Evolutionary conservation across 2,888 invertebrate genomes (phyloP).

Genomic region (Cyclophora albipunctata): DNA sequence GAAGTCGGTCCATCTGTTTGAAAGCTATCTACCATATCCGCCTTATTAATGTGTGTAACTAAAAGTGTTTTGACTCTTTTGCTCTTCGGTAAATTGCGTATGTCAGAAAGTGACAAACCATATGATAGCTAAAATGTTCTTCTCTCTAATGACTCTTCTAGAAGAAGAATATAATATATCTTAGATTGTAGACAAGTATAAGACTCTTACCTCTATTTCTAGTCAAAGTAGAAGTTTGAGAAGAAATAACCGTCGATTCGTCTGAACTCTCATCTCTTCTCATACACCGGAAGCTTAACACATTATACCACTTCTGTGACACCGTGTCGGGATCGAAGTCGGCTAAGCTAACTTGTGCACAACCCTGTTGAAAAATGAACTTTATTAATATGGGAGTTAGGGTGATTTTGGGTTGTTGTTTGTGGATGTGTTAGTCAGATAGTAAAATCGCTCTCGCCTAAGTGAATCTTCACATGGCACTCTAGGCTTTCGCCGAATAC

Average conservation of each 20-base stretch:
- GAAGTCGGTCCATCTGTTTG: too few relatives aligned
- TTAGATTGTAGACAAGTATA: conserved; percentile 3
- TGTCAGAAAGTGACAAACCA: too few relatives aligned
- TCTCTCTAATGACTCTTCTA: too few relatives aligned
- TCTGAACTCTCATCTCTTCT: conserved; percentile 94
- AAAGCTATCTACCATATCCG: too few relatives aligned
- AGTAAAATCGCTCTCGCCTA: conserved; percentile 68
- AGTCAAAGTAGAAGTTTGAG: conserved; percentile 96
- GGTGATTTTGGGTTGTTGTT: not conserved
- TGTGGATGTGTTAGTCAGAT: conserved; percentile 31
- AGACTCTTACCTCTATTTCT: conserved; percentile 82
- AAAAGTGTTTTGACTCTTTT: too few relatives aligned
- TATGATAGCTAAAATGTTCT: too few relatives aligned
- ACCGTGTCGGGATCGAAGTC: conserved; percentile 91
- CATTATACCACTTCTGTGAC: conserved; percentile 95
- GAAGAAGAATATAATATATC: not conserved
- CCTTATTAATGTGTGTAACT: too few relatives aligned
- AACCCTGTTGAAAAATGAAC: conserved; percentile 79
- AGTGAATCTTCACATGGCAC: conserved; percentile 60
- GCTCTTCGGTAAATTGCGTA: too few relatives aligned
- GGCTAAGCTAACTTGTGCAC: conserved; percentile 95
- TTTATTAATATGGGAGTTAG: not conserved
- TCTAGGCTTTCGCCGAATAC: conserved; percentile 65
- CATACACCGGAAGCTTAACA: conserved; percentile 80
- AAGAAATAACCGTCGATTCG: conserved; percentile 96